Percentiles rank a stretch among this genome's conserved stretches.
phyloP scores from a whole-genome alignment of 2,888 invertebrate species.

The Halictus ligatus region DNA sequence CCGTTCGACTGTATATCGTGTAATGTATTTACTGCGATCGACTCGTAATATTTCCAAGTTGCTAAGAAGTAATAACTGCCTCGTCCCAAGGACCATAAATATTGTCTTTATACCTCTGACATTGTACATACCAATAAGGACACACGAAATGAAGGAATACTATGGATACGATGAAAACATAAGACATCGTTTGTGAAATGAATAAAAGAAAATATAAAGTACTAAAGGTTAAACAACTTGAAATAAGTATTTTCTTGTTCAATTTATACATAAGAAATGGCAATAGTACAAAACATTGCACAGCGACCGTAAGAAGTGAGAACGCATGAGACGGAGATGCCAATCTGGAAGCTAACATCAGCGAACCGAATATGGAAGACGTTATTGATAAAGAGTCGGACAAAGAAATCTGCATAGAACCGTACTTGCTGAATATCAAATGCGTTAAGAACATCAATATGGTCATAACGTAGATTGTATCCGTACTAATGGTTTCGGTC shows the following conservation, averaged over 20 bases:
- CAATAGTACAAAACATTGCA: conserved; percentile 94
- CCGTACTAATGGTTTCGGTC: conserved; percentile 98
- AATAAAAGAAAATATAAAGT: conserved; percentile 85
- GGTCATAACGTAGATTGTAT: conserved; percentile 98
- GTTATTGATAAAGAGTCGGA: conserved; percentile 96
- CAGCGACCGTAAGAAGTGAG: conserved; percentile 94
- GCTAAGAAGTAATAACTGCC: conserved; percentile 86
- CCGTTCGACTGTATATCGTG: neutral
- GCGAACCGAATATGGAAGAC: conserved; percentile 97
- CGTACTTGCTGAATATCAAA: conserved; percentile 97
- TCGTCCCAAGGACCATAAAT: conserved; percentile 99
- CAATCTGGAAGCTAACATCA: conserved; percentile 96
- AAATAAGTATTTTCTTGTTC: conserved; percentile 86
- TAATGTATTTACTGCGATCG: neutral
- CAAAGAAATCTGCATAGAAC: conserved; percentile 93
- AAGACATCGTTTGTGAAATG: conserved; percentile 86
- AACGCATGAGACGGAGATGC: conserved; percentile 95
- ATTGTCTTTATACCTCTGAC: conserved; percentile 94
- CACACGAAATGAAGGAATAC: conserved; percentile 90
- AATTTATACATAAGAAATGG: conserved; percentile 91
- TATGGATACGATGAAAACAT: conserved; percentile 87
- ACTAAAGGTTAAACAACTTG: conserved; percentile 85
- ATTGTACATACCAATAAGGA: conserved; percentile 90
- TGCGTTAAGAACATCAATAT: conserved; percentile 94
- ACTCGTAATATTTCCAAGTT: neutral